These are phyloP conservation scores for Anhinga anhinga DNA, from an alignment of 2,113 vertebrate species.

Conservation along the genomic window DNA sequence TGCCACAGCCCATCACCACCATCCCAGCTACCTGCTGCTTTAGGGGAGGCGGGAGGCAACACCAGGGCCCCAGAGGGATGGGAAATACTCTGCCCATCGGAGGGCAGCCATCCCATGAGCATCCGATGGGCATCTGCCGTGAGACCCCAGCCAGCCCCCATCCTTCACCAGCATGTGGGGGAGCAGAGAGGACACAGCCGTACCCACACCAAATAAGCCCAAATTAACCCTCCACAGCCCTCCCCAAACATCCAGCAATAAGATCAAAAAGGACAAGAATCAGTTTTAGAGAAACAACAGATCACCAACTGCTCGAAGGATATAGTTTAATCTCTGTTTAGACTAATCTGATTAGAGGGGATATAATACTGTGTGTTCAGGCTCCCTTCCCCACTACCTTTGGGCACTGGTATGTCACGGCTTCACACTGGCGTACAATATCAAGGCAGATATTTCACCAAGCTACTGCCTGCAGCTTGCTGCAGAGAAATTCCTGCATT, in stretches of 20 bases:
- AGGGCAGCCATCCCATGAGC: fast-evolving
- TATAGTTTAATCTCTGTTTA: not conserved
- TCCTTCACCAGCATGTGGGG: fast-evolving
- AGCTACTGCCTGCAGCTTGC: not conserved
- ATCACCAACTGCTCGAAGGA: not conserved
- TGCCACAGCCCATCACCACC: fast-evolving
- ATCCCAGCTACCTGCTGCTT: not conserved
- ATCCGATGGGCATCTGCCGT: fast-evolving
- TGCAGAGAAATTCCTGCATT: not conserved
- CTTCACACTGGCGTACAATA: fast-evolving
- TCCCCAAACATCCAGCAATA: not conserved
- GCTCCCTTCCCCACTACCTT: not conserved
- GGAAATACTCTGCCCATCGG: not conserved
- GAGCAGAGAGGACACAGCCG: not conserved
- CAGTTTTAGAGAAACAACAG: not conserved
- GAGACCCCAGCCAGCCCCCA: not conserved
- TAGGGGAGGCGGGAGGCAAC: not conserved
- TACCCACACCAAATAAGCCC: not conserved
- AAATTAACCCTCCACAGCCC: not conserved
- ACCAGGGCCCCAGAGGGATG: not conserved
- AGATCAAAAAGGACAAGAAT: not conserved
- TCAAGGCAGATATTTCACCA: not conserved
- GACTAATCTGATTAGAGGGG: not conserved
- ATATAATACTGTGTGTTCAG: not conserved
- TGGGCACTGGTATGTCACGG: not conserved